Evolutionary conservation across 2,113 vertebrate species (phyloP).

Genomic region (Indicator maculatus): DNA sequence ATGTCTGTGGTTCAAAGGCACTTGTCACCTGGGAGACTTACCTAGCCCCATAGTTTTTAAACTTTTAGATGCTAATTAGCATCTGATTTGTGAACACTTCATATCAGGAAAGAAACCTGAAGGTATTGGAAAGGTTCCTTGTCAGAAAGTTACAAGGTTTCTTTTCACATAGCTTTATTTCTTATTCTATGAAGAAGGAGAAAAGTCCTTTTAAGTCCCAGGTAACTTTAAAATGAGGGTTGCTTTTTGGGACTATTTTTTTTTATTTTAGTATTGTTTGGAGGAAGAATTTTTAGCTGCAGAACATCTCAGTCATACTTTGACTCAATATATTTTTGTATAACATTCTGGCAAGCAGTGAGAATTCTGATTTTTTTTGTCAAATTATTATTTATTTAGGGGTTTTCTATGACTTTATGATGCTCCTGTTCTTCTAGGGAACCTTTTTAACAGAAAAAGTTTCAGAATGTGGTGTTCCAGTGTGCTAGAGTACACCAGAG

Average conservation of each 20-base stretch:
- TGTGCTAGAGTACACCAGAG: not conserved
- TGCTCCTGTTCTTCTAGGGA: not conserved
- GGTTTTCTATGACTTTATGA: constrained; percentile 4
- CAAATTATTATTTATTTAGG: constrained; percentile 59
- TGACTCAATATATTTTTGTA: not conserved
- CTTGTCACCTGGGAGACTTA: not conserved
- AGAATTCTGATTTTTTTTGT: not conserved
- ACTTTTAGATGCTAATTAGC: not conserved
- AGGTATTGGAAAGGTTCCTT: not conserved
- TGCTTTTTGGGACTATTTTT: not conserved
- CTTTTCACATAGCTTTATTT: not conserved
- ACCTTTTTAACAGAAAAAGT: constrained; percentile 1
- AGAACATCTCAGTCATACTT: not conserved
- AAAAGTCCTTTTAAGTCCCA: not conserved
- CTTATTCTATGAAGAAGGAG: not conserved
- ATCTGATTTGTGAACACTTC: not conserved
- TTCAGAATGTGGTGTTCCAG: not conserved
- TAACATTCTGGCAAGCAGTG: not conserved
- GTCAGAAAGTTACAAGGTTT: not conserved
- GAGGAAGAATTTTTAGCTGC: not conserved
- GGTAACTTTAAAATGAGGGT: not conserved
- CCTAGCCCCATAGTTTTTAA: not conserved
- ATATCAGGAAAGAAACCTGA: not conserved
- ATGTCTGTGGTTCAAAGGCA: not conserved
- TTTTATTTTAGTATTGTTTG: not conserved